Evolutionary conservation across 1,140 invertebrate species (phyloP), one percentile per base, ranked within the genome.

Genomic region (Vollenhovia emeryi): DNA sequence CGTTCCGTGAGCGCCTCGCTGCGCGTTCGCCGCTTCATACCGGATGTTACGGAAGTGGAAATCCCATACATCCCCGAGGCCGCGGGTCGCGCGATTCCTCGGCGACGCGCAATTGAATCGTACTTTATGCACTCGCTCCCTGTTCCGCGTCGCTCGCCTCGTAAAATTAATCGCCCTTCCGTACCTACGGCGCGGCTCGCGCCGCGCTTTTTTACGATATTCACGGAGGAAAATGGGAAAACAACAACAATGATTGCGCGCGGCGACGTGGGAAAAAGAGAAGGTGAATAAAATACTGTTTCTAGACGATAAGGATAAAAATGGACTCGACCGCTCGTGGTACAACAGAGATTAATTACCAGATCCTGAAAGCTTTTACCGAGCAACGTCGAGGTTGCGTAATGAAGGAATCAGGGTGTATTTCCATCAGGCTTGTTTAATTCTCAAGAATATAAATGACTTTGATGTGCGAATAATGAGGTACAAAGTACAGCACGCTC

Each of bases 281-380:
- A 11, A 30, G 36, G 48, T 48, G 78, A 71, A 43, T 71, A 57
- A 82, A 82, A 82, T 71, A 80, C 15, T 40, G 48, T 71, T 73
- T 59, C 78, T 6, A 55, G 57, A 33, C 76, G 76, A 71, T 80
- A 69, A 30, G n/a, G 27, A 62, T 45, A 78, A 43, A 82, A 73
- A 73, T 45, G 64, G 66, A 73, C 24, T 18, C 52, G 36, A 82
- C 36, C 55, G 21, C 15, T 82, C 60, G 66, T 27, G 50, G 21
- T 80, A 55, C 33, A 80, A 82, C 78, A 30, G 50, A 82, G 78
- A 82, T 82, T 82, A 82, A 82, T 82, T 82, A 82, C 36, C 76
- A 55, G 62, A 66, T 3, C 30, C 60, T 27, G 78, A 55, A 55
- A 30, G 50, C 52, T 40, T 59, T 66, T 64, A 30, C 75, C 60